A percentile compares a stretch with the other conserved stretches of the same genome.
phyloP scores from a whole-genome alignment of 64 coral and sea anemone species.

The Montipora foliosa region DNA sequence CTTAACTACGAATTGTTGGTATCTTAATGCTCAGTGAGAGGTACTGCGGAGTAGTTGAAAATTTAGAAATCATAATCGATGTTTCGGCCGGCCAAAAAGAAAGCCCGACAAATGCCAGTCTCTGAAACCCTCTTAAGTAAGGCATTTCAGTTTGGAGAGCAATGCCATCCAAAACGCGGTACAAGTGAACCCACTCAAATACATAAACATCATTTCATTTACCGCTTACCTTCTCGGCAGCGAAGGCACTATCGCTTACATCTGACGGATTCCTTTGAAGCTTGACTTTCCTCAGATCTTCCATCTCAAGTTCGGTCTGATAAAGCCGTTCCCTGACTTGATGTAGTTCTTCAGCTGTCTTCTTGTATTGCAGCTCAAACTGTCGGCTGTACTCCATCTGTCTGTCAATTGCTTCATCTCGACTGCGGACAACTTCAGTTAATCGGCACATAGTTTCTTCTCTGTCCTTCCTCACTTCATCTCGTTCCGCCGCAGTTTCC shows the following conservation, averaged over 20 bases:
- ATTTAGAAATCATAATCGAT: no score
- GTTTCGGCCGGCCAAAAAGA: no score
- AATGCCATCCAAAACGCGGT: no score
- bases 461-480: conserved; percentile 56
- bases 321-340: conserved; percentile 6
- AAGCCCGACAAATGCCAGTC: no score
- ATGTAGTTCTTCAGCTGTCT: conserved; percentile 27
- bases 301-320: conserved; percentile 32
- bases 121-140: no score
- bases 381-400: conserved; percentile 54
- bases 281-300: conserved; percentile 56
- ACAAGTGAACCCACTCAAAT: no score
- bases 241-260: background rate
- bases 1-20: no score
- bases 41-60: no score
- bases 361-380: conserved; percentile 44
- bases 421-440: conserved; percentile 37
- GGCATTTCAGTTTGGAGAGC: no score
- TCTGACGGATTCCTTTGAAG: conserved; percentile 33
- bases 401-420: conserved; percentile 62
- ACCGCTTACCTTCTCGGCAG: background rate
- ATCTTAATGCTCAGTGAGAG: no score
- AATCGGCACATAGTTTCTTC: conserved; percentile 43
- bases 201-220: background rate
- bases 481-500: conserved; percentile 60